Percentiles rank a stretch among this genome's conserved stretches.
These are phyloP conservation scores for Scolopax mira DNA, from an alignment of 2,113 vertebrate genomes.

Conservation along the genomic window DNA sequence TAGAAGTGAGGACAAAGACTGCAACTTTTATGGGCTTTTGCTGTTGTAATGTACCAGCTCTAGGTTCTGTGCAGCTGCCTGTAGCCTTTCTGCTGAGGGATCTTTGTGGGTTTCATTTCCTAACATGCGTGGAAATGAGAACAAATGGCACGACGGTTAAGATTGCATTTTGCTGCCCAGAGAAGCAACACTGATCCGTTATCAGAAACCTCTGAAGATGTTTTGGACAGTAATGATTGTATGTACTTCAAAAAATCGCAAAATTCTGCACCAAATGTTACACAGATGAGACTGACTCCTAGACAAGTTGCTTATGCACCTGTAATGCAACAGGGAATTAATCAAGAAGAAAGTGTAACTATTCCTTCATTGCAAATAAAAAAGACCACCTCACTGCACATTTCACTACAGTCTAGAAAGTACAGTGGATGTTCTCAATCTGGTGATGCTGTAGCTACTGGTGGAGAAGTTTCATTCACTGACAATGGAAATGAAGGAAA, in stretches of 20 bases:
- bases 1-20: conserved; percentile 50
- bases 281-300: conserved; percentile 83
- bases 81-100: conserved; percentile 51
- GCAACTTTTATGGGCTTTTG: conserved; percentile 40
- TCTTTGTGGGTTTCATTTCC: conserved; percentile 72
- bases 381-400: conserved; percentile 87
- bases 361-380: conserved; percentile 77
- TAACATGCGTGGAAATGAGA: conserved; percentile 83
- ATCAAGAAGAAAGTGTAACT: conserved; percentile 70
- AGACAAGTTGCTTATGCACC: conserved; percentile 69
- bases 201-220: conserved; percentile 83
- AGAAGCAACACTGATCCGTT: conserved; percentile 92
- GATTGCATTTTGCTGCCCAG: conserved; percentile 89
- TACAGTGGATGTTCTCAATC: conserved; percentile 57
- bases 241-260: conserved; percentile 65
- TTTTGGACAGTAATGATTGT: conserved; percentile 67
- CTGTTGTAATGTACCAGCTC: conserved; percentile 24
- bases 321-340: conserved; percentile 74
- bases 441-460: not conserved
- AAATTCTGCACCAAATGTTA: conserved; percentile 71
- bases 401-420: conserved; percentile 84
- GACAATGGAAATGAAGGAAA: conserved; percentile 3
- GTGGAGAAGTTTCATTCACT: conserved; percentile 38
- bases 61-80: conserved; percentile 81
- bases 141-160: conserved; percentile 90